Base-by-base conservation (phyloP, 2,113 vertebrate genomes). In the Limanda limanda region DNA sequence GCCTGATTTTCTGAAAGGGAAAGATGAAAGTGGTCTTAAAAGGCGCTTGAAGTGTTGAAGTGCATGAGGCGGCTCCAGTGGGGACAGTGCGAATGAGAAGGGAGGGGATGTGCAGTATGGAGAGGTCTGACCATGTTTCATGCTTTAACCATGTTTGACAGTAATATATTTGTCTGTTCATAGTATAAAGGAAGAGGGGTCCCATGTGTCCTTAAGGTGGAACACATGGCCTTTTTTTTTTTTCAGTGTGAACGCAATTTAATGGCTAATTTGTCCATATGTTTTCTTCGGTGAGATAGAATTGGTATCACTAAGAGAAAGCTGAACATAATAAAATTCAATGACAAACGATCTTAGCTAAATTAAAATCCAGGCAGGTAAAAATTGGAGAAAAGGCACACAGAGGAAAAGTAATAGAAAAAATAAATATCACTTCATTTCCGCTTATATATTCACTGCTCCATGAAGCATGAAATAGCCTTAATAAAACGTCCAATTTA, bases 401-500 rank as follows among this genome's bases (percentile, higher is more conserved):
- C 7, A 70, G 64, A 73, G 9, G 48, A 24, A 45, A 71, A 71
- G 35, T 21, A 71, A 35, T 55, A 35, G 48, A 59, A 40, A 70
- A 69, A 37, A 24, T 5, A 79, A 78, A 85, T 48, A 83, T 78
- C 64, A 68, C 58, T 74, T 60, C 20, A 68, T 73, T 87, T 56
- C 74, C 80, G 81, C 63, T 85, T 76, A 84, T 71, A 81, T 90
- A 90, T 93, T 90, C 88, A 89, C 78, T 85, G 76, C 84, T 86
- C 90, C 83, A 69, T 86, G 83, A 83, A 88, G 85, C 85, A 81
- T 64, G 56, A 74, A 89, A 89, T 74, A 73, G 88, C 78, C 85
- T 81, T 91, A 91, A 90, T 92, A 92, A 91, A 93, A 90, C 78
- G 89, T 83, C 75, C 84, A 89, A 89, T 93, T 91, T 91, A 84